Conservation (phyloP, 2,113 vertebrate species). For the Ceratotherium simum region DNA sequence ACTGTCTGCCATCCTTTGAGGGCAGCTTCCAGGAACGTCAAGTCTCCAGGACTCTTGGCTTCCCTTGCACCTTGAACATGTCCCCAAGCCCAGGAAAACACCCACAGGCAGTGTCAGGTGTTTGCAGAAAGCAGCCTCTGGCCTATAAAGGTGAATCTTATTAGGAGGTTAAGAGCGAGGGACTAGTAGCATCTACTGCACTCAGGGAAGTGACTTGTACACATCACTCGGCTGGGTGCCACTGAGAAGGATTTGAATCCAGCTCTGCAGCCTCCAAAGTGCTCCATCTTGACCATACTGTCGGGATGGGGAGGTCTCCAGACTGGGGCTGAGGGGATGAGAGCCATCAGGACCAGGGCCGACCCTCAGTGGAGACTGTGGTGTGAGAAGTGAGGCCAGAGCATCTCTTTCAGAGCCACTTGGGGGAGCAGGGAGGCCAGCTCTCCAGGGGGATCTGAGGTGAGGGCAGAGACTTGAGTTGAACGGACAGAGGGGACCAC, state of each 20-base stretch:
- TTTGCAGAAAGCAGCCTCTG: background rate
- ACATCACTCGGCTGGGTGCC: fast-evolving
- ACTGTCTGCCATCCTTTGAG: background rate
- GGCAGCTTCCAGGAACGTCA: background rate
- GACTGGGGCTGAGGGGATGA: too few species aligned
- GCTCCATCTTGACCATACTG: background rate
- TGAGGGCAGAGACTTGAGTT: background rate
- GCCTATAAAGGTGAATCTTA: background rate
- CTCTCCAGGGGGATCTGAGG: background rate
- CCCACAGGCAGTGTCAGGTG: background rate
- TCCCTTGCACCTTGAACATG: background rate
- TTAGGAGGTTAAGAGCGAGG: background rate
- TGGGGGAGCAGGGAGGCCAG: too few species aligned
- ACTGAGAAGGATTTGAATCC: background rate
- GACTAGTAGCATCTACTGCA: fast-evolving
- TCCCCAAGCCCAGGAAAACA: background rate
- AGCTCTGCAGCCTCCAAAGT: background rate
- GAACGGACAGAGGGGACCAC: background rate
- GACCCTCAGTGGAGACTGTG: background rate
- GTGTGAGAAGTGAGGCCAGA: background rate
- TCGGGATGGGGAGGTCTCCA: background rate
- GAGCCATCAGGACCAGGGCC: background rate
- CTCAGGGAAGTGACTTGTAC: background rate
- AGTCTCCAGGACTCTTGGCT: background rate
- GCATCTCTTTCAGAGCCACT: background rate